These are phyloP conservation scores for Drosophila pegasa DNA, from an alignment of 2,888 invertebrate species.

Conservation along the genomic window DNA sequence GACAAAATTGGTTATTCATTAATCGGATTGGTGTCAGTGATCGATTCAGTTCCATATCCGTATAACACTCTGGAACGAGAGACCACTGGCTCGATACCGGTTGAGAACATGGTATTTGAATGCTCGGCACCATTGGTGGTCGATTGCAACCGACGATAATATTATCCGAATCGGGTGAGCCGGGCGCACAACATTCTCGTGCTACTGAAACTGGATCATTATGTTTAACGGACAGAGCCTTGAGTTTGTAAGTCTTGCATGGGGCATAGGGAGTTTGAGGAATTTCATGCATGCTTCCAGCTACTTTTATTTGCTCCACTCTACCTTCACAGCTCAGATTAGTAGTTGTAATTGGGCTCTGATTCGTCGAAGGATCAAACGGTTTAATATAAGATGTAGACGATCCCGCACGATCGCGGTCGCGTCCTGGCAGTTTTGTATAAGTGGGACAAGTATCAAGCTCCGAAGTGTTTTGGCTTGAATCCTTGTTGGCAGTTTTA, in stretches of 20 bases:
- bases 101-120: neutral
- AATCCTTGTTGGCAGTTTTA: conserved; percentile 24
- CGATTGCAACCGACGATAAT: neutral
- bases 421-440: conserved; percentile 16
- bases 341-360: neutral
- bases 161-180: neutral
- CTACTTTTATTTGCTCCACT: neutral
- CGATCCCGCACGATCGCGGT: neutral
- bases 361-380: neutral
- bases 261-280: neutral
- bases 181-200: neutral
- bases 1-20: neutral
- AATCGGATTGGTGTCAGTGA: neutral
- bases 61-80: neutral
- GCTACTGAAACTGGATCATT: neutral
- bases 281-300: neutral
- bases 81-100: neutral
- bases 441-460: conserved; percentile 14
- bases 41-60: neutral
- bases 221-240: neutral
- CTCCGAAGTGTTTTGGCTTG: neutral
- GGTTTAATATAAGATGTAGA: neutral
- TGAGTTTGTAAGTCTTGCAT: neutral
- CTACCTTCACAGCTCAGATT: neutral
- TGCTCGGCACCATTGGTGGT: neutral